A percentile compares a stretch with the other conserved stretches of the same genome.
phyloP scores from a whole-genome alignment of 2,888 invertebrate genomes.

The Athalia circularis region DNA sequence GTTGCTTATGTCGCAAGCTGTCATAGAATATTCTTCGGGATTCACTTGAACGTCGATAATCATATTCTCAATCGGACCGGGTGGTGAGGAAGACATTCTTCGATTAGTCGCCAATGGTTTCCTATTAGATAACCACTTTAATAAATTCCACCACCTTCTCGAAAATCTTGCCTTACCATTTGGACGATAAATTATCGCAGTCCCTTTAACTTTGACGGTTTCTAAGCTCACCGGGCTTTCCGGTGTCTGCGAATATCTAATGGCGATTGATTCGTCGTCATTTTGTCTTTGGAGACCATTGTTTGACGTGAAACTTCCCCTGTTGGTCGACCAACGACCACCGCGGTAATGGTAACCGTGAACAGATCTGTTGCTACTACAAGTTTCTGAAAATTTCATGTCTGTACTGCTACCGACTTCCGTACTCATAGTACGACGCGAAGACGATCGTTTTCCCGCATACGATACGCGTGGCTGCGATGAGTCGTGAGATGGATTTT shows the following conservation, averaged over 20 bases:
- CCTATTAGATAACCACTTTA: conserved; percentile 66
- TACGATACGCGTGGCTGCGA: conserved; percentile 1
- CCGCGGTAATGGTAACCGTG: conserved; percentile 7
- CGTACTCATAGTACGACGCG: conserved; percentile 42
- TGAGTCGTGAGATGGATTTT: conserved; percentile 22
- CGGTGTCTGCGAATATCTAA: background rate
- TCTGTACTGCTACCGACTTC: conserved; percentile 46
- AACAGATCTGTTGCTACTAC: conserved; percentile 2
- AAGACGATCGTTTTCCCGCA: conserved; percentile 47
- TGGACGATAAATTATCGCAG: conserved; percentile 23
- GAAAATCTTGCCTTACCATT: conserved; percentile 44
- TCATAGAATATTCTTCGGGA: conserved; percentile 65
- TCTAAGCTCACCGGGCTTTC: conserved; percentile 7
- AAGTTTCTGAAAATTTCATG: conserved; percentile 42
- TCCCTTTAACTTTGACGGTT: conserved; percentile 4
- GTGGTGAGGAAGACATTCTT: conserved; percentile 48
- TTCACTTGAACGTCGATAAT: conserved; percentile 58
- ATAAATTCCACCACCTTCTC: conserved; percentile 65
- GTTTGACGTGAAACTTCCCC: conserved; percentile 6
- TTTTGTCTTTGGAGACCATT: conserved; percentile 2
- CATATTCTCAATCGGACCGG: conserved; percentile 51
- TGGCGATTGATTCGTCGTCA: background rate
- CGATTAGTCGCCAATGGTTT: conserved; percentile 56
- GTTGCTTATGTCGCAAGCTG: conserved; percentile 73
- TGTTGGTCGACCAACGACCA: conserved; percentile 20